Evolutionary conservation across 1,140 invertebrate species (phyloP).

Genomic region (Ladona fulva): DNA sequence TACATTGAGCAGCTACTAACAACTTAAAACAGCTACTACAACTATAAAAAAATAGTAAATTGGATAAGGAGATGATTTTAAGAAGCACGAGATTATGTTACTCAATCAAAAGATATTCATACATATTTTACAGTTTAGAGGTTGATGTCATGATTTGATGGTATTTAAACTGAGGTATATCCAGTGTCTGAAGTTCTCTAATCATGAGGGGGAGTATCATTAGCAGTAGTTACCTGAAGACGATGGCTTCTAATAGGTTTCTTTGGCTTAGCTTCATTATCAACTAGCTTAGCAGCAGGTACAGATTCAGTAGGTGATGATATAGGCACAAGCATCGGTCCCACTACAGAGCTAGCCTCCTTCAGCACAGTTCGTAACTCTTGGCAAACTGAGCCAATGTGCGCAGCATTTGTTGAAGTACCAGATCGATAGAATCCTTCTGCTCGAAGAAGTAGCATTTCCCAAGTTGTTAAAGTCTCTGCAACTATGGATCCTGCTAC

Average conservation of each 20-base stretch:
- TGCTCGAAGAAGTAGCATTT: background rate
- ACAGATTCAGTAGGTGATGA: background rate
- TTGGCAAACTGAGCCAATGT: background rate
- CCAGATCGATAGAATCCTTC: background rate
- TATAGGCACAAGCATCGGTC: conserved; percentile 7
- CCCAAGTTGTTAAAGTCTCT: background rate
- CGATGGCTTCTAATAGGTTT: conserved; percentile 9
- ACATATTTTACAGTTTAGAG: too few species aligned
- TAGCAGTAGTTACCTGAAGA: background rate
- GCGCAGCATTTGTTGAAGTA: background rate
- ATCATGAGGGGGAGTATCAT: too few species aligned
- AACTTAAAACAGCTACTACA: too few species aligned
- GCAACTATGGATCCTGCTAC: background rate
- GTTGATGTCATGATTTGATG: too few species aligned
- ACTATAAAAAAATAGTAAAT: too few species aligned
- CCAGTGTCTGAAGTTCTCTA: too few species aligned
- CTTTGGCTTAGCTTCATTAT: conserved; percentile 9
- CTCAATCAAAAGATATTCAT: too few species aligned
- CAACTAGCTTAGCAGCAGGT: conserved; percentile 7
- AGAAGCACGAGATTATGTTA: too few species aligned
- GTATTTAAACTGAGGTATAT: too few species aligned
- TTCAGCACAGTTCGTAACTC: background rate
- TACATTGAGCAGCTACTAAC: too few species aligned
- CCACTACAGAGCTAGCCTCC: background rate
- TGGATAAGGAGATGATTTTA: too few species aligned